Base-by-base conservation (phyloP, 2,113 vertebrate genomes). In the Tor tambroides region DNA sequence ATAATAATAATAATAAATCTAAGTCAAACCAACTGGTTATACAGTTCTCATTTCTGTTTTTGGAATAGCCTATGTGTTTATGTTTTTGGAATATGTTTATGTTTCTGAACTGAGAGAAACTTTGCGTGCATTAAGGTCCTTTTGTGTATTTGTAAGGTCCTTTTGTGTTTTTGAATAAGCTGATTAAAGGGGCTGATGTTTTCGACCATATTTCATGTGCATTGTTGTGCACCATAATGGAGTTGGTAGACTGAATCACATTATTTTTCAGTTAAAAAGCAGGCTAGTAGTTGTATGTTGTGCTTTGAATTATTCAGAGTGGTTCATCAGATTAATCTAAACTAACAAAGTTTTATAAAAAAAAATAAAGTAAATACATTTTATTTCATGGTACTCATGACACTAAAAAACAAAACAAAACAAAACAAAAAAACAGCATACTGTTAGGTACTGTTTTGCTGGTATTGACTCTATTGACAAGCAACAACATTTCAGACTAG, bases 191-290 rank as follows among this genome's bases (percentile, higher is more conserved):
- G 69, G 69, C 32, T 4, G 4, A 41, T 72, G 69, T 72, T 72
- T 72, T 41, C 38, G 19, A 0, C 69, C 69, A 72, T 72, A 41
- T 41, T 72, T 72, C 9, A 71, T 35, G 65, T 69, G 65, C 30
- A 71, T 21, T 72, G 32, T 23, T 35, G 8, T 12, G 38, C 51
- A 71, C 72, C 28, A 43, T 82, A 86, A 88, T 86, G 77, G 78
- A 86, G 63, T 65, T 54, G 32, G 69, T 84, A 83, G 71, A 78
- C 69, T 65, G n/a, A 86, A 88, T 78, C 43, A 78, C 54, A 28
- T 81, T 26, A 85, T 71, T 46, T 51, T 32, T 56, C 19, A 67
- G 59, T 51, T 88, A 65, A 46, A 51, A 30, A 74, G 49, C 11
- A 15, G 61, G 4, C 19, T 9, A 38, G 69, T 21, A 35, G 35